Evolutionary conservation across 2,797 vertebrate species (phyloP).

Genomic region (Paramormyrops hopkinsi): DNA sequence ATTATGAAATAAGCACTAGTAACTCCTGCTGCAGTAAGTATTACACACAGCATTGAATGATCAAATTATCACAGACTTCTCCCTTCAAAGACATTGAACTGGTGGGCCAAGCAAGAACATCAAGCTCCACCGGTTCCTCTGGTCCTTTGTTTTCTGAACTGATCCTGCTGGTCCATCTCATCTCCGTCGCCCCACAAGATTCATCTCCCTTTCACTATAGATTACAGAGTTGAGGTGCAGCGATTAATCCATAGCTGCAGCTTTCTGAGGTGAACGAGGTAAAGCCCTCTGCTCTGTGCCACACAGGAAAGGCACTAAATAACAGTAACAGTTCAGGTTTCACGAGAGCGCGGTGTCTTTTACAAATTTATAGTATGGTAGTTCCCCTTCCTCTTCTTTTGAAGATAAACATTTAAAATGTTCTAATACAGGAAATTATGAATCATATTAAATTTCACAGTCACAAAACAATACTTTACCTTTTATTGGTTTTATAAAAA

Average conservation of each 20-base stretch:
- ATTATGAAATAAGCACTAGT: background rate
- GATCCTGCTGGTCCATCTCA: background rate
- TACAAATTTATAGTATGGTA: background rate
- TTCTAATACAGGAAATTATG: background rate
- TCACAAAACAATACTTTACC: background rate
- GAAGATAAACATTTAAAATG: background rate
- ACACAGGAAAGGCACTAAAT: background rate
- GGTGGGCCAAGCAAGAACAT: background rate
- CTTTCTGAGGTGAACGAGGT: background rate
- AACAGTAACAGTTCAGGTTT: background rate
- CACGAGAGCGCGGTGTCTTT: background rate
- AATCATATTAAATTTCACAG: background rate
- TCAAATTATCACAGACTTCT: background rate
- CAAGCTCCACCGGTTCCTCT: background rate
- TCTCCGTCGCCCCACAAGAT: background rate
- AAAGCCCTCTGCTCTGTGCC: background rate
- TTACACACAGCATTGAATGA: background rate
- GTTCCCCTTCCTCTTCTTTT: background rate
- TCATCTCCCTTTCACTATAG: background rate
- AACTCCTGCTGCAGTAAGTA: background rate
- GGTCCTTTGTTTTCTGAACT: background rate
- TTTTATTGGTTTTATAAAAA: constrained; percentile 11
- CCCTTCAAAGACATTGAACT: background rate
- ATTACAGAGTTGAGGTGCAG: background rate
- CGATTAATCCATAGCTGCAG: background rate